Percentiles rank a stretch among this genome's conserved stretches.
Evolutionary conservation across 2,113 vertebrate genomes (phyloP).

Genomic region (Stegostoma tigrinum): DNA sequence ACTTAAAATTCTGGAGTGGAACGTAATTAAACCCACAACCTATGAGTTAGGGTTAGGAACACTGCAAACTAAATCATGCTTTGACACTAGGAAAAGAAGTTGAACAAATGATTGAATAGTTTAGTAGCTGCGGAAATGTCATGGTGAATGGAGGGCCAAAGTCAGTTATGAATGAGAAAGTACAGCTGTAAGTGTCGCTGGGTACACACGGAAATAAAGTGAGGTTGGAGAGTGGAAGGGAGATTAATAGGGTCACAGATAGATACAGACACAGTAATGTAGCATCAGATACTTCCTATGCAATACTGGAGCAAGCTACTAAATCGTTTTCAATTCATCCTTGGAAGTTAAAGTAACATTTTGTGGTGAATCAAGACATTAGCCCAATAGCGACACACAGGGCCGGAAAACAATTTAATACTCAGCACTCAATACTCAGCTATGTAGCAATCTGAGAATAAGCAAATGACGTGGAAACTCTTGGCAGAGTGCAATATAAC

Average conservation of each 20-base stretch:
- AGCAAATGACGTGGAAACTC: background rate
- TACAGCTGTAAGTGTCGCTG: too few relatives aligned
- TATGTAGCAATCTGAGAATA: background rate
- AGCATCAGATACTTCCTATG: background rate
- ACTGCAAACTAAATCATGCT: too few relatives aligned
- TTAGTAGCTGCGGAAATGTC: too few relatives aligned
- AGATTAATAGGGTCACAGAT: background rate
- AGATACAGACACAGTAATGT: background rate
- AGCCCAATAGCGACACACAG: background rate
- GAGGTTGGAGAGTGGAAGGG: too few relatives aligned
- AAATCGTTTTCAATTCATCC: background rate
- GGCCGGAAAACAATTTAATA: background rate
- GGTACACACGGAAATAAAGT: too few relatives aligned
- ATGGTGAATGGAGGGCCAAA: too few relatives aligned
- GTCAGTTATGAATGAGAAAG: too few relatives aligned
- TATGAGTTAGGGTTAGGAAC: too few relatives aligned
- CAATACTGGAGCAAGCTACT: background rate
- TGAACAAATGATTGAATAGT: too few relatives aligned
- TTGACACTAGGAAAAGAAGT: too few relatives aligned
- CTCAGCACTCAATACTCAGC: background rate
- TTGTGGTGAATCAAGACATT: background rate
- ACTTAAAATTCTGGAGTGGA: too few relatives aligned
- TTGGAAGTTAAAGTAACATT: background rate
- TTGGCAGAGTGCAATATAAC: background rate
- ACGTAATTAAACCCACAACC: too few relatives aligned